Conservation (phyloP, 2,797 vertebrate genomes). For the Echiichthys vipera region DNA sequence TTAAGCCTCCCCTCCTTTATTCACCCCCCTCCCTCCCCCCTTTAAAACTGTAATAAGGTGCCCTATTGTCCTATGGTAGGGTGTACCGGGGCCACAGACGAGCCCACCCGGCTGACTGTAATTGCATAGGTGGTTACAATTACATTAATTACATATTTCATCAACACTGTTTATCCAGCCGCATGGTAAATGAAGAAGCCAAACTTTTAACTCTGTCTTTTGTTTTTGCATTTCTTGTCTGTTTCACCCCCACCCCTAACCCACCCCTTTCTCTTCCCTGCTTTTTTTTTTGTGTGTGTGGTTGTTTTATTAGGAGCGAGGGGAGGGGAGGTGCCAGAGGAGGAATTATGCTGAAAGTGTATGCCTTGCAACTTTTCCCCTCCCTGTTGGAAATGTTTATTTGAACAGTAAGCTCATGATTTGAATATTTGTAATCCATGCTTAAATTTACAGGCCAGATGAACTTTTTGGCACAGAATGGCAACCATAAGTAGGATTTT, state of each 20-base stretch:
- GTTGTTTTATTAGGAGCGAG: slow-evolving; percentile 77
- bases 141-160: slow-evolving; percentile 89
- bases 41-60: slow-evolving; percentile 87
- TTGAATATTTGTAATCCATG: slow-evolving; percentile 93
- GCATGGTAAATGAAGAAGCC: slow-evolving; percentile 75
- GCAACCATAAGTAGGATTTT: slow-evolving; percentile 91
- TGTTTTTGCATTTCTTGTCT: slow-evolving; percentile 73
- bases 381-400: slow-evolving; percentile 90
- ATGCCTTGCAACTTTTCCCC: slow-evolving; percentile 89
- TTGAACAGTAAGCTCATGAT: slow-evolving; percentile 93
- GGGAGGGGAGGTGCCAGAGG: slow-evolving; percentile 82
- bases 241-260: not conserved
- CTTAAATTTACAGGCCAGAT: slow-evolving; percentile 93
- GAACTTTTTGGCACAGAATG: slow-evolving; percentile 90
- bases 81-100: slow-evolving; percentile 58
- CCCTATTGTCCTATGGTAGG: slow-evolving; percentile 80
- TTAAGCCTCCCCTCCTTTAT: slow-evolving; percentile 78
- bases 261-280: slow-evolving; percentile 18
- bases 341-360: slow-evolving; percentile 90
- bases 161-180: slow-evolving; percentile 86
- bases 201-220: slow-evolving; percentile 82
- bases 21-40: slow-evolving; percentile 17
- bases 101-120: slow-evolving; percentile 81
- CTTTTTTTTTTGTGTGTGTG: slow-evolving; percentile 43
- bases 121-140: slow-evolving; percentile 89